Base-by-base conservation (phyloP, 2,797 vertebrate species). In the Neostethus bicornis region DNA sequence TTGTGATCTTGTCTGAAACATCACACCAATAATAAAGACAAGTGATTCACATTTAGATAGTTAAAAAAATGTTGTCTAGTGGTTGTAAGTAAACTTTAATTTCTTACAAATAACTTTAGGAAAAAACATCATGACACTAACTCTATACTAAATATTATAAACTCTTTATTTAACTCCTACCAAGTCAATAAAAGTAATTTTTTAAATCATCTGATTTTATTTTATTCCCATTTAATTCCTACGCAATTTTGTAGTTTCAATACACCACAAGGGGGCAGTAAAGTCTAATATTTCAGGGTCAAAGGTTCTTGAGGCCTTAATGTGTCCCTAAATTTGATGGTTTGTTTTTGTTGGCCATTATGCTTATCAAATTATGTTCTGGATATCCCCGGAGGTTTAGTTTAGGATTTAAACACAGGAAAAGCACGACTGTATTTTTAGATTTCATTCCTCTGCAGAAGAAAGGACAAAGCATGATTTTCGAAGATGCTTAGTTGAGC, bases 381-480 rank as follows among this genome's bases (percentile, higher is more conserved):
- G 24, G 35, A 59, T 44, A 50, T 11, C 8, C 39, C 28, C 17
- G 11, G 59, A 35, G 35, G 24, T 43, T 20, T 35, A 12, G n/a
- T n/a, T 14, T 3, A 10, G 42, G 13, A 17, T 14, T 31, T 0
- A 9, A 41, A 7, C 44, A n/a, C 24, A 39, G 1, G 12, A 20
- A 49, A 39, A 14, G 26, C 5, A 4, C 51, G 53, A 41, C 51
- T 55, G 44, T 78, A 74, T 77, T 86, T 85, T 79, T 88, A 74
- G 61, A 57, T 54, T 34, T 44, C 32, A 14, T 43, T 59, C 45
- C 61, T 74, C 76, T 84, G 76, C 77, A 82, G 83, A 87, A n/a
- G 61, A 35, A 54, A 70, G 73, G n/a, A n/a, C n/a, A n/a, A n/a
- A n/a, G n/a, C n/a, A n/a, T n/a, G n/a, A n/a, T n/a, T n/a, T n/a